Conservation (phyloP, 2,888 invertebrate genomes). For the Papilio elwesi region DNA sequence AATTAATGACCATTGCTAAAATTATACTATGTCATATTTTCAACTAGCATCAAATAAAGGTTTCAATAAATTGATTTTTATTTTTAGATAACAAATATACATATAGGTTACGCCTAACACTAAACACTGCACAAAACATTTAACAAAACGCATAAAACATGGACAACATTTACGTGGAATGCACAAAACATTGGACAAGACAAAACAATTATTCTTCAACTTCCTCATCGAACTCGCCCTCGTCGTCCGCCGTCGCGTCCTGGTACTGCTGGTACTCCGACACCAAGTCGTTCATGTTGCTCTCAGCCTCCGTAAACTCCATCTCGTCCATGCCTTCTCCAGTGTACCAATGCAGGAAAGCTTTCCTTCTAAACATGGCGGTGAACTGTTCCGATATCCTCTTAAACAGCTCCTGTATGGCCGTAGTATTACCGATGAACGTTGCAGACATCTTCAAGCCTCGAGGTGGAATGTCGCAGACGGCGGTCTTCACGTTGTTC, state of each 20-base stretch:
- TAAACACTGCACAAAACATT: constrained; percentile 56
- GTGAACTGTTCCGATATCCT: constrained; percentile 93
- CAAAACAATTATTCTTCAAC: constrained; percentile 72
- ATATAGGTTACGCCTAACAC: constrained; percentile 58
- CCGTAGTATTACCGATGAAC: constrained; percentile 93
- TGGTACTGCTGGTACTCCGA: constrained; percentile 97
- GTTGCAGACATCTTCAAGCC: constrained; percentile 93
- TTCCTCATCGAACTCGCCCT: constrained; percentile 90
- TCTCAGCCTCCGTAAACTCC: constrained; percentile 97
- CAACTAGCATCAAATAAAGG: background rate
- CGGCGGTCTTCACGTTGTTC: constrained; percentile 91
- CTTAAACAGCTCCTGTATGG: constrained; percentile 94
- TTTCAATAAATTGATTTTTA: constrained; percentile 15
- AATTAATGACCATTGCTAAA: background rate
- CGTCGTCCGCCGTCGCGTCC: constrained; percentile 94
- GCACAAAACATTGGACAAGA: constrained; percentile 52
- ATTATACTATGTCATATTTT: background rate
- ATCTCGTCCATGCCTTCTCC: constrained; percentile 98
- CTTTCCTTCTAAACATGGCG: constrained; percentile 96
- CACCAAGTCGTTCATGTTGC: constrained; percentile 95
- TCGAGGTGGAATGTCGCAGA: constrained; percentile 90
- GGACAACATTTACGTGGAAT: constrained; percentile 42
- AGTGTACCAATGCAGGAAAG: constrained; percentile 98
- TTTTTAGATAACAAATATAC: constrained; percentile 24
- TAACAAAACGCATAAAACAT: constrained; percentile 50